A percentile compares a stretch with the other conserved stretches of the same genome.
phyloP scores from a whole-genome alignment of 2,113 vertebrate genomes.

The Pionites leucogaster region DNA sequence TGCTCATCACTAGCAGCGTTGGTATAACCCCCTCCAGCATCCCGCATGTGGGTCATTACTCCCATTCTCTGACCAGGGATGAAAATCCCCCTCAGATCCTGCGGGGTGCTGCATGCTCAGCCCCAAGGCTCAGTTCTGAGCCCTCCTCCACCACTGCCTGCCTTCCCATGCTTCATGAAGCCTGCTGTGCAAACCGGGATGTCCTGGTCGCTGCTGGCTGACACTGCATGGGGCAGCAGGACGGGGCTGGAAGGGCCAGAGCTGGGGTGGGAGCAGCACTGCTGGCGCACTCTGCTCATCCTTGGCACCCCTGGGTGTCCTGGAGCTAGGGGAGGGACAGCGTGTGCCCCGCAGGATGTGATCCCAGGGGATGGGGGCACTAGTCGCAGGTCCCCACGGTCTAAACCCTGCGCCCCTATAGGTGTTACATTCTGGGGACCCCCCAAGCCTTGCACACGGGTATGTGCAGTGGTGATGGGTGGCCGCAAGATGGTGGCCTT shows the following conservation, averaged over 20 bases:
- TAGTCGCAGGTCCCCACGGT: background rate
- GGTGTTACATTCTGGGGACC: background rate
- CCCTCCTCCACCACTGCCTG: background rate
- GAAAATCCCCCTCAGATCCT: background rate
- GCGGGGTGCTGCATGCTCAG: background rate
- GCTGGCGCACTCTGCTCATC: background rate
- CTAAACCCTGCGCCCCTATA: background rate
- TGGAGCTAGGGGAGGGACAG: background rate
- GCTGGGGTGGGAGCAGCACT: background rate
- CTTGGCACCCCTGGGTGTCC: background rate
- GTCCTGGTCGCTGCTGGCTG: conserved; percentile 48
- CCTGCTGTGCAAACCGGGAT: conserved; percentile 61
- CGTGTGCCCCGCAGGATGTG: rapidly evolving
- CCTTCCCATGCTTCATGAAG: conserved; percentile 71
- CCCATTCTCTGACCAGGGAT: background rate
- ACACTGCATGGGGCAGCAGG: conserved; percentile 39
- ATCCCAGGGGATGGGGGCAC: background rate
- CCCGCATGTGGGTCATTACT: background rate
- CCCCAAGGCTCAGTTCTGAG: background rate
- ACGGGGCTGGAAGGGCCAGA: background rate
- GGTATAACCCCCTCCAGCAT: background rate
- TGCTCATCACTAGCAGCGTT: background rate
- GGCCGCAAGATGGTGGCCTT: conserved; percentile 58
- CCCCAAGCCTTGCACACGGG: background rate
- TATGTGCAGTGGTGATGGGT: conserved; percentile 44